Evolutionary conservation across 2,797 vertebrate genomes (phyloP).

Genomic region (Artibeus jamaicensis): DNA sequence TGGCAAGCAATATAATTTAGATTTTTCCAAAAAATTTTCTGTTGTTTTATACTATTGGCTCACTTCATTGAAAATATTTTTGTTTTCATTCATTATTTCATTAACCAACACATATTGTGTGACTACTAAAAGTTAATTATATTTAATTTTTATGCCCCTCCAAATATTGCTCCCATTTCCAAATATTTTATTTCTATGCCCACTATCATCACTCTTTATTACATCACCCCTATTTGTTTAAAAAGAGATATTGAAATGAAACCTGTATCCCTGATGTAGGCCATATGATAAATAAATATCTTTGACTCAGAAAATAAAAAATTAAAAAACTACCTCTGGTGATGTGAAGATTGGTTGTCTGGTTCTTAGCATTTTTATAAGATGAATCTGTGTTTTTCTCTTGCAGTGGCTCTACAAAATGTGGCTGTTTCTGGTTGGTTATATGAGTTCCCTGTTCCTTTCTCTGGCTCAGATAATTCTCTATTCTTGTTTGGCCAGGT

Average conservation of each 20-base stretch:
- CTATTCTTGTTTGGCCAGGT: not conserved
- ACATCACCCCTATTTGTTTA: not conserved
- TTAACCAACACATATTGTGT: not conserved
- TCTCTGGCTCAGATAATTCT: not conserved
- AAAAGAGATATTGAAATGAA: not conserved
- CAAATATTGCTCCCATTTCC: not conserved
- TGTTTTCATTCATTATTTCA: not conserved
- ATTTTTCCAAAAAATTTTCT: not conserved
- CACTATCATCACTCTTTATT: not conserved
- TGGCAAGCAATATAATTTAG: not conserved
- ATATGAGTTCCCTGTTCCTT: not conserved
- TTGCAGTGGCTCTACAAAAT: not conserved
- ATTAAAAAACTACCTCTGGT: not conserved
- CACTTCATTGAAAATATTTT: not conserved
- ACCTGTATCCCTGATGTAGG: not conserved
- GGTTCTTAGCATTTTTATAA: not conserved
- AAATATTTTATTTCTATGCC: not conserved
- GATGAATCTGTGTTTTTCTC: not conserved
- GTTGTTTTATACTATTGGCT: not conserved
- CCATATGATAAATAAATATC: not conserved
- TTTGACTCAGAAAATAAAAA: not conserved
- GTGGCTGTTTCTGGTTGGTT: not conserved
- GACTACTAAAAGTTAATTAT: not conserved
- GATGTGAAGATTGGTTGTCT: not conserved
- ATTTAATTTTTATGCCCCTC: not conserved